Conservation (phyloP, 2,797 vertebrate species). For the Dendrocincla fuliginosa region DNA sequence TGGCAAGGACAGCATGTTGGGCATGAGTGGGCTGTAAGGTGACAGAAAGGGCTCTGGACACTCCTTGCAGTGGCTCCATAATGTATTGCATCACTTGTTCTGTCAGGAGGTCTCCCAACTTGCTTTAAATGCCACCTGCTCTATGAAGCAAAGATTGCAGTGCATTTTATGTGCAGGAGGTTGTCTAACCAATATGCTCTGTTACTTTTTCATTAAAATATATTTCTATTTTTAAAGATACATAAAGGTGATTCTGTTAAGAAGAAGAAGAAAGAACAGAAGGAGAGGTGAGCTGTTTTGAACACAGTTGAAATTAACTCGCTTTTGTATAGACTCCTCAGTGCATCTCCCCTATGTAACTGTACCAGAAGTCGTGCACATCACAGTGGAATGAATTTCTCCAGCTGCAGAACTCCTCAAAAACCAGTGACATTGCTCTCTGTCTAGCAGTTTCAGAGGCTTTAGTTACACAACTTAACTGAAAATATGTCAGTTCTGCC, state of each 20-base stretch:
- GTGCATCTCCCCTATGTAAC: not conserved
- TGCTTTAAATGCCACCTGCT: not conserved
- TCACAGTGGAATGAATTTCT: not conserved
- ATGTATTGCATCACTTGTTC: not conserved
- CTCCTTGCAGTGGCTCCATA: not conserved
- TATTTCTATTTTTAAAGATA: not conserved
- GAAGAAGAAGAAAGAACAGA: slow-evolving; percentile 78
- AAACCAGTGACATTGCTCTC: not conserved
- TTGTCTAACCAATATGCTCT: not conserved
- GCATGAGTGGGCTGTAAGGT: not conserved
- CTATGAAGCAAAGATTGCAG: not conserved
- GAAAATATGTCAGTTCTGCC: not conserved
- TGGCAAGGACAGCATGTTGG: not conserved
- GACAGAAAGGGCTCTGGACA: not conserved
- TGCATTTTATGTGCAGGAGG: rapidly evolving
- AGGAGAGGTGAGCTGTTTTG: slow-evolving; percentile 77
- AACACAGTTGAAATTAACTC: not conserved
- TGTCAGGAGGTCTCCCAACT: not conserved
- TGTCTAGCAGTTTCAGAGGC: not conserved
- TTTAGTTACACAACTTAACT: not conserved
- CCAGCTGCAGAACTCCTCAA: not conserved
- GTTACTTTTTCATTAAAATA: not conserved
- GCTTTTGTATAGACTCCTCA: not conserved
- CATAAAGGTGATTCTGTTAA: slow-evolving; percentile 68
- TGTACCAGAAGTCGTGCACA: not conserved